Conservation (phyloP, 2,113 vertebrate species). For the Fregata magnificens region DNA sequence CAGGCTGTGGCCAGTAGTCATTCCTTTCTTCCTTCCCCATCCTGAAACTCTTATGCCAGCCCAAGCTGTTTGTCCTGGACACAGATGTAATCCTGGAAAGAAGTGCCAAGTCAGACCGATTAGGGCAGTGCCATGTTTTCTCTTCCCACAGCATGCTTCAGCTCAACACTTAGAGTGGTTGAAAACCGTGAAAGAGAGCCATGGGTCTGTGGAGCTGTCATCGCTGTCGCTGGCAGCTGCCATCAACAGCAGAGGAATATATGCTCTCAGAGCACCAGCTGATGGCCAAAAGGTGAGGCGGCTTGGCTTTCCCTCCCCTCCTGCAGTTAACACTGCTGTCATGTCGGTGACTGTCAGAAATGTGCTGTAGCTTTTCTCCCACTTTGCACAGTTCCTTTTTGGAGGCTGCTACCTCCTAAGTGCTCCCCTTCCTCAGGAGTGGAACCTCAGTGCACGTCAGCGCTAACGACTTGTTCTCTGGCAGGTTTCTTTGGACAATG, state of each 20-base stretch:
- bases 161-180: conserved; percentile 91
- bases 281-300: conserved; percentile 72
- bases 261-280: conserved; percentile 77
- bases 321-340: neutral
- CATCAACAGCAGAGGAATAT: conserved; percentile 89
- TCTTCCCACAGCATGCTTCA: conserved; percentile 80
- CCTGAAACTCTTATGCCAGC: too few species aligned
- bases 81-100: too few species aligned
- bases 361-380: neutral
- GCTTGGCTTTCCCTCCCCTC: neutral
- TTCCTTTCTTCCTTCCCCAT: neutral
- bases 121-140: neutral
- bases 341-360: neutral
- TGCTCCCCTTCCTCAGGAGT: neutral
- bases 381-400: neutral
- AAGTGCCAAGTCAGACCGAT: neutral
- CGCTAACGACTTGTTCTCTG: neutral
- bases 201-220: conserved; percentile 93
- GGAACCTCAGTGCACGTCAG: neutral
- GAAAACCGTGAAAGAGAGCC: conserved; percentile 93
- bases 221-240: conserved; percentile 90
- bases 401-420: neutral
- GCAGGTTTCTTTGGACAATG: conserved; percentile 82
- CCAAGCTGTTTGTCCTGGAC: neutral
- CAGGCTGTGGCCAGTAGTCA: neutral